These are phyloP conservation scores for Leucoma salicis DNA, from an alignment of 2,888 invertebrate genomes.

Conservation along the genomic window DNA sequence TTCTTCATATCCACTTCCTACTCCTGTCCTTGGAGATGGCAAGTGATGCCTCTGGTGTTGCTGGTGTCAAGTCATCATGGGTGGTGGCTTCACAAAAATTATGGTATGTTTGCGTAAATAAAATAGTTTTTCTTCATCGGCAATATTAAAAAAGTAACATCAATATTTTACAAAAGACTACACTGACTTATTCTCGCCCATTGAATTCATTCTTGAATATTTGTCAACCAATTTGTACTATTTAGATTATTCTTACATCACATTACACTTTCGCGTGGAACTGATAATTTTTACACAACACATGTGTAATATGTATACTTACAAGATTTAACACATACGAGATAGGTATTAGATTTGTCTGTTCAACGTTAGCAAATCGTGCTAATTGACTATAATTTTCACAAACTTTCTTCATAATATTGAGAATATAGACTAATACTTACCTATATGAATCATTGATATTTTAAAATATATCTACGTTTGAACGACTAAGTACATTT, in stretches of 20 bases:
- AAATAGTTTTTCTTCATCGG: neutral
- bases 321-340: slow-evolving; percentile 9
- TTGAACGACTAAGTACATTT: too few species aligned
- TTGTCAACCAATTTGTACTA: slow-evolving; percentile 26
- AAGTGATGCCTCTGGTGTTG: too few species aligned
- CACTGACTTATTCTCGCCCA: slow-evolving; percentile 13
- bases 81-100: too few species aligned
- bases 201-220: slow-evolving; percentile 13
- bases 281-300: slow-evolving; percentile 30
- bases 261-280: slow-evolving; percentile 22
- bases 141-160: neutral
- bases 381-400: slow-evolving; percentile 5
- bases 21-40: too few species aligned
- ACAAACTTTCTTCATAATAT: slow-evolving; percentile 4
- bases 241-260: slow-evolving; percentile 16
- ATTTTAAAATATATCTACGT: too few species aligned
- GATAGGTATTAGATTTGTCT: slow-evolving; percentile 3
- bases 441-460: too few species aligned
- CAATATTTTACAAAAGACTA: neutral
- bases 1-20: too few species aligned
- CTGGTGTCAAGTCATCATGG: too few species aligned
- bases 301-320: slow-evolving; percentile 3
- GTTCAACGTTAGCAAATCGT: slow-evolving; percentile 5
- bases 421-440: too few species aligned
- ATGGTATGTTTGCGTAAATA: neutral